Conservation (phyloP, 2,888 invertebrate species). For the Sthenelais limicola region DNA sequence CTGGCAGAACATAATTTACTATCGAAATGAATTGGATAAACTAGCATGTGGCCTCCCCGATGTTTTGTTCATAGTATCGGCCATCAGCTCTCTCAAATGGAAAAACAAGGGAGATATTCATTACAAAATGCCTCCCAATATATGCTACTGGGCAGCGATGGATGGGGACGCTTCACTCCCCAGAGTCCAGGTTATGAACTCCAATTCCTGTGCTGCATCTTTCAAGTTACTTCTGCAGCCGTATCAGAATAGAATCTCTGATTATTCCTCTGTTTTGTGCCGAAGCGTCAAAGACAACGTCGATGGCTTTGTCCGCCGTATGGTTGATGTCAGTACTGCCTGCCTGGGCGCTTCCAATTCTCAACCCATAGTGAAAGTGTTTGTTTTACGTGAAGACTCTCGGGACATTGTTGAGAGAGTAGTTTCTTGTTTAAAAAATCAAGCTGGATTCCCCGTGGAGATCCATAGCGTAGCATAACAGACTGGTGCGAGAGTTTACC, state of each 20-base stretch:
- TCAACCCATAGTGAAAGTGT: too few species aligned
- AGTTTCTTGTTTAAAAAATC: too few species aligned
- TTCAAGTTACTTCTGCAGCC: constrained; percentile 29
- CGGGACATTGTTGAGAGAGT: too few species aligned
- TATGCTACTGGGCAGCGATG: constrained; percentile 13
- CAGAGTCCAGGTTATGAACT: neutral
- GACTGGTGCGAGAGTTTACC: too few species aligned
- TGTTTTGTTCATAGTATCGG: constrained; percentile 3
- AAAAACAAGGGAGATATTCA: too few species aligned
- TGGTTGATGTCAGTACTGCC: neutral
- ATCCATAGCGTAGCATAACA: too few species aligned
- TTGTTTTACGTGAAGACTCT: too few species aligned
- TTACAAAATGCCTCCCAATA: constrained; percentile 6
- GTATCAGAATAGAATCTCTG: neutral
- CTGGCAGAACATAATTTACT: neutral
- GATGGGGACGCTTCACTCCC: neutral
- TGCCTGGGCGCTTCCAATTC: neutral
- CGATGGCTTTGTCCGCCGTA: constrained; percentile 8
- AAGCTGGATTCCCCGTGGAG: too few species aligned
- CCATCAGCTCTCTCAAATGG: constrained; percentile 1
- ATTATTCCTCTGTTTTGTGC: constrained; percentile 15
- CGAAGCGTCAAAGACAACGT: constrained; percentile 24
- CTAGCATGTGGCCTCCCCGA: constrained; percentile 1
- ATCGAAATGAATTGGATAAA: constrained; percentile 1
- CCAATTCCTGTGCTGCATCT: neutral